Base-by-base conservation (phyloP, 2,113 vertebrate genomes). In the Epinephelus cyanopodus region DNA sequence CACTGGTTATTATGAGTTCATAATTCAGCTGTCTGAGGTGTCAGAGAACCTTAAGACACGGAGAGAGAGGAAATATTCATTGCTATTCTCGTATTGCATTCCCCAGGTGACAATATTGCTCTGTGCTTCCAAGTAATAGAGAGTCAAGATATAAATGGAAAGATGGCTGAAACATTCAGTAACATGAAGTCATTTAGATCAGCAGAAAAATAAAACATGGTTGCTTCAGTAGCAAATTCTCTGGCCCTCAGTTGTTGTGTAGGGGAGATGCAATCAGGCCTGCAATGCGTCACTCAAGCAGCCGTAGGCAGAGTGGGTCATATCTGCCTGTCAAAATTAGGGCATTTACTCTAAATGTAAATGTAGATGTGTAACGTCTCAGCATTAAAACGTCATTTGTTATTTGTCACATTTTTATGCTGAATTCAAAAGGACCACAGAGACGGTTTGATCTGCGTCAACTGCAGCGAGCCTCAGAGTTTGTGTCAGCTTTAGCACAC, bases 301-400 rank as follows among this genome's bases (percentile, higher is more conserved):
- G 90, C 90, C 9, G 33, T 61, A 81, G 84, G 88, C 84, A 85
- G 33, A 83, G 39, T 78, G 82, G 65, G 62, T 86, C 87, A 86
- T 88, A 91, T 88, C 81, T 84, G 88, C 72, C 89, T 86, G 82
- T 93, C 86, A 92, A 77, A 78, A 87, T 87, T 79, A 85, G 79
- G 78, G 72, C 81, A 65, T 54, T 2, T n/a, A 72, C 57, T 88
- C 48, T 19, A 83, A 83, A 88, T 87, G 33, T 79, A 78, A 68
- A 82, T 57, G 52, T 66, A 62, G 56, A 81, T 57, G 63, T 74
- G 69, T 72, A 47, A 80, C 17, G 15, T 71, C 73, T 54, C 29
- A 57, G 52, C 42, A 77, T 54, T 67, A 86, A 85, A 60, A 65
- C 33, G 15, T 79, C 9, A 37, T 5, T 33, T 48, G 25, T 25